Evolutionary conservation across 2,797 vertebrate genomes (phyloP), one percentile per base, ranked within the genome.

Genomic region (Harpagifer antarcticus): DNA sequence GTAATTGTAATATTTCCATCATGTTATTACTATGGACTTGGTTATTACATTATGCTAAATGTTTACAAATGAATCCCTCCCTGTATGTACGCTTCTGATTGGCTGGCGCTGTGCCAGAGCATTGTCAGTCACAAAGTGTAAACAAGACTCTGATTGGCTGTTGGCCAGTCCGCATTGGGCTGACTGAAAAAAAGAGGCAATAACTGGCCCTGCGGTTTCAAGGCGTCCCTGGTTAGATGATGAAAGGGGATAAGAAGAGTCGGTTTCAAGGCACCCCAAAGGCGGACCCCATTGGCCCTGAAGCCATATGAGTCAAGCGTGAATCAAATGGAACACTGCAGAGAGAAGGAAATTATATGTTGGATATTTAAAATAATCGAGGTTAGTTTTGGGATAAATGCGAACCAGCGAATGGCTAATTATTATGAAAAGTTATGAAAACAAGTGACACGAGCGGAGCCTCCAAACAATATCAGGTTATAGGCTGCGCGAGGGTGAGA

Each of bases 121-220:
- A 91, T 95, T 97, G 97, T 96, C 97, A 96, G 95, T 98, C 97
- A 97, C 90, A 79, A 92, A 97, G 96, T 97, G 97, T 99, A 98
- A 98, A 99, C 97, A 98, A 98, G 96, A 90, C 94, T 95, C 95
- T 95, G 96, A 99, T 99, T 99, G 97, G 97, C 95, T 96, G 95
- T 91, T 95, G 92, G 96, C 96, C 96, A 97, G 96, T 96, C 96
- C 96, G 96, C 96, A 96, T 95, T 91, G 95, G 96, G 95, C 95
- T 96, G 95, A 93, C 95, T 93, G 94, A 95, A 96, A 77, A 72
- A 55, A 42, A 33, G 27, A 16, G 87, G 96, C 96, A 97, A 98
- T 97, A 97, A 97, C 96, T 96, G 96, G 95, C 94, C 95, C 90
- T 90, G 93, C 96, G 89, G 95, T 98, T 98, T 98, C 96, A 95